Evolutionary conservation across 2,797 vertebrate species (phyloP), one percentile per base, ranked within the genome.

Genomic region (Pangasius krempfi): DNA sequence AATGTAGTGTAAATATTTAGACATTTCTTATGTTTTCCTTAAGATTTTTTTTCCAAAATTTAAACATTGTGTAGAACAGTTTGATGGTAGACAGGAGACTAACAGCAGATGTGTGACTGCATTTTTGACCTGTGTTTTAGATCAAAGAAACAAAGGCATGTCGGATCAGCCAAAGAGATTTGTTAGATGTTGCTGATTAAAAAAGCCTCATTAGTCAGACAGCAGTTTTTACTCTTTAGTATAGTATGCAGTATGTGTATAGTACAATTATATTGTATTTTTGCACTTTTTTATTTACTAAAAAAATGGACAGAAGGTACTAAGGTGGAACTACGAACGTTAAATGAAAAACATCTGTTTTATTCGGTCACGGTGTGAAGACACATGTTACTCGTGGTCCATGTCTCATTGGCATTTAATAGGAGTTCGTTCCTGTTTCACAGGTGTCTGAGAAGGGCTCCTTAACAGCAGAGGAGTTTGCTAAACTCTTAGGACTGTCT

Each of bases 371-470:
- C 6, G 30, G 30, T 56, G 72, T 70, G 44, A 79, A 66, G 54
- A 56, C 68, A 52, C 88, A 72, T 50, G 37, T 58, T 80, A 33
- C 54, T 47, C 9, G 1, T 89, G 64, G 27, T 81, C 66, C 54
- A 62, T 86, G 37, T 80, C 84, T 40, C 64, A 81, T 70, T 80
- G 50, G 27, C 52, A 47, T 86, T 89, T 64, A 64, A 88, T 62
- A 80, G 73, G 47, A 54, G 14, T 70, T 52, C 64, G 33, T 62
- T 89, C 40, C 66, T 81, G 56, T 44, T 89, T 64, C 22, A 44
- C 85, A 99, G 99, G 98, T 99, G 78, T 95, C 97, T 89, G 98
- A 99, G 40, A 99, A 97, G 92, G 98, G 98, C 47, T 99, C 98
- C 33, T 93, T 99, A 89, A 99, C 98, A 33, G 98, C 98, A 13